phyloP scores from a whole-genome alignment of 2,888 invertebrate genomes.

The Eupsilia transversa region DNA sequence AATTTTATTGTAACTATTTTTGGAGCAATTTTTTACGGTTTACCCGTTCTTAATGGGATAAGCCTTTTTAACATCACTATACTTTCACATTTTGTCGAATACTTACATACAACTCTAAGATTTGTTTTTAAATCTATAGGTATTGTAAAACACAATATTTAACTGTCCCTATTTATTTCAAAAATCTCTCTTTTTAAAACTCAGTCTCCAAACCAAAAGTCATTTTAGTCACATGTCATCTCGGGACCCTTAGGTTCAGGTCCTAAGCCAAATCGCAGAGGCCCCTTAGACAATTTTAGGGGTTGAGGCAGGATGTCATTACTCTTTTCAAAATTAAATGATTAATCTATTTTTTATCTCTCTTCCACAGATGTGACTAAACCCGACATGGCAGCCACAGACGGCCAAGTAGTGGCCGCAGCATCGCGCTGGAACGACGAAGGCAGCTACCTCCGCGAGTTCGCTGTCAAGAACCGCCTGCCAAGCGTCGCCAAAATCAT shows the following conservation, averaged over 20 bases:
- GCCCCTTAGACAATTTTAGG: no score
- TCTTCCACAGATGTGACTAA: conserved; percentile 89
- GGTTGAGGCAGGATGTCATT: no score
- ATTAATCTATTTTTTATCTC: conserved; percentile 57
- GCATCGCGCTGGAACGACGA: conserved; percentile 95
- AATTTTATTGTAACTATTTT: neutral
- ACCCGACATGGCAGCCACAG: conserved; percentile 95
- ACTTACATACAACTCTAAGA: neutral
- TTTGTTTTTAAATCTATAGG: neutral
- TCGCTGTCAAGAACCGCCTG: conserved; percentile 93
- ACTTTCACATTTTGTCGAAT: neutral
- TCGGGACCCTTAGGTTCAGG: no score
- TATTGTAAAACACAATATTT: neutral
- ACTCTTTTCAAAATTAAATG: neutral
- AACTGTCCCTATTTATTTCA: neutral
- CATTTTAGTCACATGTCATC: neutral
- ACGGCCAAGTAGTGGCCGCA: conserved; percentile 97
- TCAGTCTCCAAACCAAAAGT: neutral
- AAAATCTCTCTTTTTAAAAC: neutral
- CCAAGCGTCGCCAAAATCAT: conserved; percentile 97
- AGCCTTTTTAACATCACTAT: neutral
- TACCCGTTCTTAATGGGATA: neutral
- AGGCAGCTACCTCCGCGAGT: conserved; percentile 93
- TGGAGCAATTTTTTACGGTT: neutral
- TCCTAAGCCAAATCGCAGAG: no score